These are phyloP conservation scores for Cataglyphis albicans DNA, from an alignment of 2,888 invertebrate species.

Conservation along the genomic window DNA sequence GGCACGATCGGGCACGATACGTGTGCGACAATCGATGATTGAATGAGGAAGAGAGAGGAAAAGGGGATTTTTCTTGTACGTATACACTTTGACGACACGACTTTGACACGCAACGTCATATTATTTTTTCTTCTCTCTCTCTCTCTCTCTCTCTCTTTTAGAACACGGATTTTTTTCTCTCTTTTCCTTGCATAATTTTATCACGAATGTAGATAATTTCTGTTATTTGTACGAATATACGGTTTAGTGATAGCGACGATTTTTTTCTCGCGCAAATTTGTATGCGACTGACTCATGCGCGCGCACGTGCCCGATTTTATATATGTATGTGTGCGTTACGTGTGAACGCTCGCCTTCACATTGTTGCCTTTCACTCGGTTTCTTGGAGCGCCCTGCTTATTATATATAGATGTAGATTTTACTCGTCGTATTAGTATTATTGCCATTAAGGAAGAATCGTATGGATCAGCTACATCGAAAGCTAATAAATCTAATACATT, in stretches of 20 bases:
- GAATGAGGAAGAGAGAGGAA: background rate
- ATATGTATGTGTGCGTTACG: conserved; percentile 13
- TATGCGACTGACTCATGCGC: conserved; percentile 31
- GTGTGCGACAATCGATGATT: conserved; percentile 35
- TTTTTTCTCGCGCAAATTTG: conserved; percentile 29
- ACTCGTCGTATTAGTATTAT: conserved; percentile 23
- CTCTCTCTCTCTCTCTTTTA: background rate
- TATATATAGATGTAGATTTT: conserved; percentile 27
- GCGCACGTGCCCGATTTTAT: conserved; percentile 30
- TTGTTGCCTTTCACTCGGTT: conserved; percentile 84
- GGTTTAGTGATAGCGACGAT: conserved; percentile 30
- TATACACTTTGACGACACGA: conserved; percentile 21
- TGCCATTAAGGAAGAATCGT: background rate
- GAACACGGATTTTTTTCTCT: background rate
- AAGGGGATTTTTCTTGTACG: background rate
- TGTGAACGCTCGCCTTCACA: conserved; percentile 80
- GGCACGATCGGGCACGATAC: conserved; percentile 57
- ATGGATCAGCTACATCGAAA: too few species aligned
- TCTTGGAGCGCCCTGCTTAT: conserved; percentile 56
- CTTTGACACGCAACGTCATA: conserved; percentile 39
- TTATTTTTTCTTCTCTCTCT: background rate
- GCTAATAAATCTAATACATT: background rate
- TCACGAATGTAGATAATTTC: conserved; percentile 12
- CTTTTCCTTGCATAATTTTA: conserved; percentile 20
- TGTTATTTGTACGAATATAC: conserved; percentile 33